Percentiles rank a stretch among this genome's conserved stretches.
phyloP scores from a whole-genome alignment of 2,888 invertebrate genomes.

The Microctonus brassicae region DNA sequence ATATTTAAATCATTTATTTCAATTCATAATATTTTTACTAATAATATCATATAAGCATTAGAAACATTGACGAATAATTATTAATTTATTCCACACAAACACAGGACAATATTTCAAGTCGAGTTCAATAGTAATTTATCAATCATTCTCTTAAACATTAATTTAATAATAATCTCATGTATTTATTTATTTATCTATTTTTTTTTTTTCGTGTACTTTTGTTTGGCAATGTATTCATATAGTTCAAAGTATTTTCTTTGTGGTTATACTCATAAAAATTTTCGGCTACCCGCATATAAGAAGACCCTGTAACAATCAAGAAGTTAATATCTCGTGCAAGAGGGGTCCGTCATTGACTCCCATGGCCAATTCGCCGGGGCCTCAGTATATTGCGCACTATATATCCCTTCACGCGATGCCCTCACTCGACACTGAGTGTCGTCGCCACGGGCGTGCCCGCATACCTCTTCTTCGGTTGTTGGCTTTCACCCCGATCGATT shows the following conservation, averaged over 20 bases:
- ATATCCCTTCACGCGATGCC: neutral
- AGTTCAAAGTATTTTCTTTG: too few species aligned
- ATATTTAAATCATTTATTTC: too few species aligned
- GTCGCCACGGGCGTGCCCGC: constrained; percentile 33
- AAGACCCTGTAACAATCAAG: neutral
- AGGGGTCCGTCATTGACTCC: neutral
- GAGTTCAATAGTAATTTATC: too few species aligned
- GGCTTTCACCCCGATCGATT: constrained; percentile 28
- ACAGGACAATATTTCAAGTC: neutral
- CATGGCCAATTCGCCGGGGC: neutral
- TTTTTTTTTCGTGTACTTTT: too few species aligned
- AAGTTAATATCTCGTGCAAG: neutral
- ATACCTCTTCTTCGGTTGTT: constrained; percentile 16
- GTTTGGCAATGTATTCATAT: too few species aligned
- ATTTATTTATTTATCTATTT: too few species aligned
- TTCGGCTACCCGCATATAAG: neutral
- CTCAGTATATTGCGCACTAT: neutral
- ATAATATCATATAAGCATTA: too few species aligned
- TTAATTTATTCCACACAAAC: too few species aligned
- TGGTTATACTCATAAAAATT: neutral
- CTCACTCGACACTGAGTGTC: constrained; percentile 3
- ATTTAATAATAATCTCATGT: too few species aligned
- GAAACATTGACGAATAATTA: too few species aligned
- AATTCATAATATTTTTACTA: too few species aligned
- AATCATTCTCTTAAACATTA: too few species aligned